These are phyloP conservation scores for Bubo bubo DNA, from an alignment of 2,113 vertebrate species.

Conservation along the genomic window DNA sequence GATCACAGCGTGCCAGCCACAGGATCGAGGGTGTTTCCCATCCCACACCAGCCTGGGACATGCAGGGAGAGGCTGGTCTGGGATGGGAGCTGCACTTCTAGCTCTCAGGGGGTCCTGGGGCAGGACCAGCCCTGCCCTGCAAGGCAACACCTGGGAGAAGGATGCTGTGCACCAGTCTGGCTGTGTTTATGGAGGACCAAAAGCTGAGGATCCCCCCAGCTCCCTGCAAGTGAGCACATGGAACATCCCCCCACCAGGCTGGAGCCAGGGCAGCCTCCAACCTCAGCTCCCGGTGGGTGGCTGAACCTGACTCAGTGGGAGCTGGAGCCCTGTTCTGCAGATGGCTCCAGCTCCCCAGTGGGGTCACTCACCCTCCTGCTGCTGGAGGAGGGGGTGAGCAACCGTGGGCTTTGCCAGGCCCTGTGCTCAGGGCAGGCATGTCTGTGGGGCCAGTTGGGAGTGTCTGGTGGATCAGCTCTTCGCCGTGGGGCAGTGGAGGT, in stretches of 20 bases:
- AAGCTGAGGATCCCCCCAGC: background rate
- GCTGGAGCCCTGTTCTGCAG: background rate
- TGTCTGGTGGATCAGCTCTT: accelerated
- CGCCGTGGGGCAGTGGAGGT: accelerated
- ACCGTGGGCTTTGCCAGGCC: accelerated
- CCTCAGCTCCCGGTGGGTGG: accelerated
- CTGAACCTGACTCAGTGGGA: background rate
- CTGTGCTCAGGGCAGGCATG: background rate
- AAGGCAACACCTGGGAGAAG: background rate
- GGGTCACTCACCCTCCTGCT: background rate
- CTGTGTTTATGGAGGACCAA: background rate
- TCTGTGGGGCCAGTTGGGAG: background rate
- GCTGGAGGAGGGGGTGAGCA: background rate
- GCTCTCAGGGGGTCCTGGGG: accelerated
- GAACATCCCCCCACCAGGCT: background rate
- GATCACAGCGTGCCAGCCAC: background rate
- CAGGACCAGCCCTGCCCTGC: background rate
- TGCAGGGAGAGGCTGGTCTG: background rate
- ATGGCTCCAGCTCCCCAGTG: background rate
- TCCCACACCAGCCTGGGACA: background rate
- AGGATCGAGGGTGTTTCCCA: accelerated
- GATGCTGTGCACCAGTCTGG: no score
- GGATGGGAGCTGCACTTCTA: background rate
- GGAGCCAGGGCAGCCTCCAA: background rate
- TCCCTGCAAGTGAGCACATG: accelerated